Conservation (phyloP, 2,888 invertebrate species). For the Lepeophtheirus nordmannii region DNA sequence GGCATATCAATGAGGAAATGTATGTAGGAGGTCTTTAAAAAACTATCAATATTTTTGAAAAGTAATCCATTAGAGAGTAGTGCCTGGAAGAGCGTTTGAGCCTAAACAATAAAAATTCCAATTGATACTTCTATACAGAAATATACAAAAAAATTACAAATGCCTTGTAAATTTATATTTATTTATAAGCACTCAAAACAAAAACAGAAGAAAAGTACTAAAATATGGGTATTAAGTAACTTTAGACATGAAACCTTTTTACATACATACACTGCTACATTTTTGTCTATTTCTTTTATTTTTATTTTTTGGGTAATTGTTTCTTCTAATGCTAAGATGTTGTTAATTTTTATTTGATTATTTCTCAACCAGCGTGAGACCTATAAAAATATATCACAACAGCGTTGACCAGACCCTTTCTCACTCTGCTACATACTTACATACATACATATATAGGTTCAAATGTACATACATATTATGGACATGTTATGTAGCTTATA, state of each 20-base stretch:
- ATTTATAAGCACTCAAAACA: background rate
- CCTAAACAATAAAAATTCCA: too few species aligned
- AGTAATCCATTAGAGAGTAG: too few species aligned
- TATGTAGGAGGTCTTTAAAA: too few species aligned
- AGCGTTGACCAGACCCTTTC: background rate
- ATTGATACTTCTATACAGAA: too few species aligned
- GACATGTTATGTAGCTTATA: too few species aligned
- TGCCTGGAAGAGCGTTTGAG: too few species aligned
- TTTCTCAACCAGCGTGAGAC: background rate
- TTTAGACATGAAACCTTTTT: background rate
- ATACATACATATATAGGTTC: background rate
- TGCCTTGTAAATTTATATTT: background rate
- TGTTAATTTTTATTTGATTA: conserved; percentile 4
- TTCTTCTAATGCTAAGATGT: conserved; percentile 4
- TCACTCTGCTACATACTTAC: background rate
- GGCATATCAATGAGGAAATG: too few species aligned
- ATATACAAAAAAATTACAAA: too few species aligned
- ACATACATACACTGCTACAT: background rate
- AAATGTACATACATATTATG: too few species aligned
- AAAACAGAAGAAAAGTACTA: background rate
- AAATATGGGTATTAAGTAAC: background rate
- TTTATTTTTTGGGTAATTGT: background rate
- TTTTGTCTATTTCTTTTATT: too few species aligned
- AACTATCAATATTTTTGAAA: too few species aligned
- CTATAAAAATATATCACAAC: background rate